Evolutionary conservation across 2,113 vertebrate species (phyloP), one percentile per base, ranked within the genome.

Genomic region (Tachysurus fulvidraco): DNA sequence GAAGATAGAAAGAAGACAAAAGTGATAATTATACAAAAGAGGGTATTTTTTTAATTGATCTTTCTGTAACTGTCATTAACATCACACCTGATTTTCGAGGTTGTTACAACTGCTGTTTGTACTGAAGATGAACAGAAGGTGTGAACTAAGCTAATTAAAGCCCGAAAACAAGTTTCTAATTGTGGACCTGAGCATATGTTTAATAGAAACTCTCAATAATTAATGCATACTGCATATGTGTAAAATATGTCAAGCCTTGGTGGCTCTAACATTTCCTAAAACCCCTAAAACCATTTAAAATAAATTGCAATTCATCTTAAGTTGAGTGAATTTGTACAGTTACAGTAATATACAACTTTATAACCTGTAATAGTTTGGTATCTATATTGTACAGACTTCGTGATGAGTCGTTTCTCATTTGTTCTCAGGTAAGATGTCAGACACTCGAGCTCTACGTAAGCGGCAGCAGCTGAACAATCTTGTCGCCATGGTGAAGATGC

Each of bases 381-480:
- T 57, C 54, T 10, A 0, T 41, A 13, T 30, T 28, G n/a, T 30
- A 59, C 3, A 57, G 2, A 1, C 17, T 12, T 6, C 80, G 7
- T 54, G 88, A 23, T 87, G 65, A 87, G 92, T 89, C 77, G 90
- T 30, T 94, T 81, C 85, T 90, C 59, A 12, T 14, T 11, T 86
- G 46, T 83, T 69, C 17, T 30, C 91, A 99, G 98, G 98, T 87
- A 97, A 98, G 91, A 98, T 99, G 97, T 97, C 98, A 87, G 94
- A 93, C 55, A 94, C 96, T 65, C 96, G 97, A 52, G 95, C 96
- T 50, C 73, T 96, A 87, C 96, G 97, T 90, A 99, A 99, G 89
- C 96, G 96, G 90, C 98, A 99, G 64, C 98, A 99, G 60, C 92
- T 99, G 91, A 98, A 99, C 93, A 99, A 99, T 93, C 93, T 99